These are phyloP conservation scores for Ectropis crepuscularia DNA, from an alignment of 2,888 invertebrate species.

Conservation along the genomic window DNA sequence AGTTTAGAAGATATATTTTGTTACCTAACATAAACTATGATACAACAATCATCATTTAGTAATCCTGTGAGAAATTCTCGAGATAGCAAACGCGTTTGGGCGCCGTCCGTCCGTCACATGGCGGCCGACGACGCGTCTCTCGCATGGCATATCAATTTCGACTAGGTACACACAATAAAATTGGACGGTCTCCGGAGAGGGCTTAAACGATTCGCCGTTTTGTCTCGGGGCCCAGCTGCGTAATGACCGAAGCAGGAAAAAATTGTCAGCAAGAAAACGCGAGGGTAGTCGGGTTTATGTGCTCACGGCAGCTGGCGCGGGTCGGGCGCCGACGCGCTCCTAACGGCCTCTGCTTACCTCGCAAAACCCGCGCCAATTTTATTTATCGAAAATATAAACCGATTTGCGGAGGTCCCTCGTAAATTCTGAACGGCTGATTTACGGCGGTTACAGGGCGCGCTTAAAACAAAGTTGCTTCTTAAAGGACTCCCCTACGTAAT, in stretches of 20 bases:
- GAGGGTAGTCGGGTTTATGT: slow-evolving; percentile 84
- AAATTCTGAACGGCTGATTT: slow-evolving; percentile 81
- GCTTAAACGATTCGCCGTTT: slow-evolving; percentile 85
- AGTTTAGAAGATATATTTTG: no score
- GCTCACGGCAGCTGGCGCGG: slow-evolving; percentile 75
- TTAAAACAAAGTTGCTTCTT: slow-evolving; percentile 78
- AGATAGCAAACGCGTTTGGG: slow-evolving; percentile 60
- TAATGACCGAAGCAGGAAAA: slow-evolving; percentile 84
- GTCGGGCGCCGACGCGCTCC: slow-evolving; percentile 72
- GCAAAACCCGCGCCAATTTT: slow-evolving; percentile 85
- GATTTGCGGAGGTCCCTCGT: slow-evolving; percentile 83
- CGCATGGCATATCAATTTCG: slow-evolving; percentile 82
- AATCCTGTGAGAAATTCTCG: slow-evolving; percentile 52
- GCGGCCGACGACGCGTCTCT: slow-evolving; percentile 64
- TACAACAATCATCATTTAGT: slow-evolving; percentile 38
- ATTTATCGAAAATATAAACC: slow-evolving; percentile 86
- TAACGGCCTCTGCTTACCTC: slow-evolving; percentile 84
- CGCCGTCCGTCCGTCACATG: slow-evolving; percentile 64
- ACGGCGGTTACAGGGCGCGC: slow-evolving; percentile 80
- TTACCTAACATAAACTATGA: slow-evolving; percentile 27
- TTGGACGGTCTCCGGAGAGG: slow-evolving; percentile 83
- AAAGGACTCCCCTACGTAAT: slow-evolving; percentile 66
- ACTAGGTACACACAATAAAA: slow-evolving; percentile 84
- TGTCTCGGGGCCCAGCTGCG: slow-evolving; percentile 84
- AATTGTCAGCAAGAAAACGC: slow-evolving; percentile 85